A percentile compares a stretch with the other conserved stretches of the same genome.
Conservation (phyloP, 64 coral and sea anemone species). For the Montipora cactus region DNA sequence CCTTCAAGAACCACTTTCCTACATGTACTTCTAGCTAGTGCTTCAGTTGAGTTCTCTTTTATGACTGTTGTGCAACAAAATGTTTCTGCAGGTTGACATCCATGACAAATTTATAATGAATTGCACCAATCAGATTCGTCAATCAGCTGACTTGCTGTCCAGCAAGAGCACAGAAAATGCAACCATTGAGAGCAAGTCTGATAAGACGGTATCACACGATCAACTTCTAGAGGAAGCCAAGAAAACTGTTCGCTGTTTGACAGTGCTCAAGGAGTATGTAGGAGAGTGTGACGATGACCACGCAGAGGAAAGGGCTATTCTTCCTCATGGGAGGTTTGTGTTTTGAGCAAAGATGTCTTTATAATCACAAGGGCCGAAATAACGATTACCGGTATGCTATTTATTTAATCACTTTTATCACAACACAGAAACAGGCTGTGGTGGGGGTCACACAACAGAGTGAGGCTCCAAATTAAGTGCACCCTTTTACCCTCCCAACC, state of each 20-base stretch:
- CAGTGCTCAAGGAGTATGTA: slow-evolving; percentile 94
- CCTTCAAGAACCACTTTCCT: too few species aligned
- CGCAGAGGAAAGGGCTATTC: slow-evolving; percentile 89
- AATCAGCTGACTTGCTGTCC: slow-evolving; percentile 81
- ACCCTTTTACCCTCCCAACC: too few species aligned
- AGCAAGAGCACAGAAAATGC: slow-evolving; percentile 52
- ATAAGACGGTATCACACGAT: slow-evolving; percentile 13
- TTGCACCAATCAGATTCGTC: slow-evolving; percentile 87
- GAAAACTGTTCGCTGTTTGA: slow-evolving; percentile 93
- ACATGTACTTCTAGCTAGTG: too few species aligned
- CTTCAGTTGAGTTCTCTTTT: too few species aligned
- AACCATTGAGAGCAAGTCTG: slow-evolving; percentile 57
- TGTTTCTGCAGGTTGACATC: slow-evolving; percentile 85
- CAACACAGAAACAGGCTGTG: too few species aligned
- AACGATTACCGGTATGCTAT: too few species aligned
- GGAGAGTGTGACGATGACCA: slow-evolving; percentile 99
- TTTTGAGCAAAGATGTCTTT: too few species aligned
- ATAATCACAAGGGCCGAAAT: too few species aligned
- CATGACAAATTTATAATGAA: slow-evolving; percentile 95
- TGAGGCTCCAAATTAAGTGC: too few species aligned
- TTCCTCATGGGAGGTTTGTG: slow-evolving; percentile 95
- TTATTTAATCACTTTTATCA: too few species aligned
- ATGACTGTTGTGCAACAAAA: not conserved
- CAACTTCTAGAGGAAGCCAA: slow-evolving; percentile 79
- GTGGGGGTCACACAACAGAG: too few species aligned